A percentile compares a stretch with the other conserved stretches of the same genome.
These are phyloP conservation scores for Agrypnus murinus DNA, from an alignment of 2,888 invertebrate genomes.

Conservation along the genomic window DNA sequence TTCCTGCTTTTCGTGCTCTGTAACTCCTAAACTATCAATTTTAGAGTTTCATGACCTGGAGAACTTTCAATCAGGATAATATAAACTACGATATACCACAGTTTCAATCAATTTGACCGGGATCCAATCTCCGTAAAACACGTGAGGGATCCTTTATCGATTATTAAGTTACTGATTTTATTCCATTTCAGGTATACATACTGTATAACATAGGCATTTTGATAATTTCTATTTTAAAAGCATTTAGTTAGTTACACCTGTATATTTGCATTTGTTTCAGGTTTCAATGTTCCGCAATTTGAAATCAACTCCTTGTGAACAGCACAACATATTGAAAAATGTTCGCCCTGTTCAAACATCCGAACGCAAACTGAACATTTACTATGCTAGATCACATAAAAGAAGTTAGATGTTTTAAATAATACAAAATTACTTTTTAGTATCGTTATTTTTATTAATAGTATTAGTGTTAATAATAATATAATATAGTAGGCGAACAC, in stretches of 20 bases:
- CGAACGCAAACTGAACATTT: conserved; percentile 66
- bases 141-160: no score
- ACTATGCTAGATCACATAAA: conserved; percentile 68
- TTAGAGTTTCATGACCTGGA: no score
- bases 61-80: no score
- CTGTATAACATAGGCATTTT: background rate
- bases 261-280: no score
- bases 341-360: conserved; percentile 68
- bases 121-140: no score
- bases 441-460: background rate
- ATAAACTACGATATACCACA: no score
- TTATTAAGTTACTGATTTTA: no score
- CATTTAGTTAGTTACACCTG: conserved; percentile 2
- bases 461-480: background rate
- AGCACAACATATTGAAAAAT: conserved; percentile 68
- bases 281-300: conserved; percentile 67
- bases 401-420: conserved; percentile 55
- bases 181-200: no score
- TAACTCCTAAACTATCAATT: no score
- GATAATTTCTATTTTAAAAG: background rate
- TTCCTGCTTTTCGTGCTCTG: no score
- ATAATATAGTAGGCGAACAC: background rate
- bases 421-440: background rate
- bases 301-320: conserved; percentile 68
- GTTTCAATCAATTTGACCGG: no score